Base-by-base conservation (phyloP, 2,888 invertebrate genomes). In the Pristionchus arcanus region DNA sequence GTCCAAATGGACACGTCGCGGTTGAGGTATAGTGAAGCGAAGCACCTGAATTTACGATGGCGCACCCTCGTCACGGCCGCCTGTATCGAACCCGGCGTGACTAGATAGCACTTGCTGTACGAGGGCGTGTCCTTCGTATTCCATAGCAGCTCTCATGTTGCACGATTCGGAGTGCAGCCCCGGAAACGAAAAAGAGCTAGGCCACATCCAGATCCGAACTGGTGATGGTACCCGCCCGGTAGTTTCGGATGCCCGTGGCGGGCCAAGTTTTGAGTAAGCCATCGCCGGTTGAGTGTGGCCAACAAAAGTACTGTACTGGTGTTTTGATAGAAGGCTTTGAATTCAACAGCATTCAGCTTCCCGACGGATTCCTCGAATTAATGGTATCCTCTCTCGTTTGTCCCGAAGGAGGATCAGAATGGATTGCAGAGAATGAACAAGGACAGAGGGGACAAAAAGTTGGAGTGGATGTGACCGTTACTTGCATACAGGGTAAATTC, bases 321-420 rank as follows among this genome's bases (percentile, higher is more conserved):
- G 9, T n/a, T 28, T n/a, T 68, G 28, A 68, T 25, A 68, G 2
- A 15, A 13, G 25, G 2, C 15, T 28, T 25, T 37, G 66, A 63
- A 42, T 31, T n/a, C n/a, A n/a, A n/a, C n/a, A n/a, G n/a, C n/a
- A n/a, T n/a, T n/a, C 42, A 89, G 89, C 21, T 63, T 1, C 63
- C 81, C 3, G 63, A 55, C 19, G 89, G 89, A 31, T 42, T 37
- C 28, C 81, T 89, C 15, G 89, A 89, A n/a, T 49, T 89, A 63
- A 89, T 89, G 89, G n/a, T 68, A 3, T 83, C 81, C 19, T 63
- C 81, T 83, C 59, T 89, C 19, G 89, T 83, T 15, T 89, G 89
- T 31, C 53, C 53, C 1, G 89, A 83, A 19, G 81, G 31, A n/a
- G 16, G 21, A 31, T 68, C 21, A 9, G 89, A 89, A 49, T 89